phyloP scores from a whole-genome alignment of 2,888 invertebrate genomes.

The Lymantria monacha region DNA sequence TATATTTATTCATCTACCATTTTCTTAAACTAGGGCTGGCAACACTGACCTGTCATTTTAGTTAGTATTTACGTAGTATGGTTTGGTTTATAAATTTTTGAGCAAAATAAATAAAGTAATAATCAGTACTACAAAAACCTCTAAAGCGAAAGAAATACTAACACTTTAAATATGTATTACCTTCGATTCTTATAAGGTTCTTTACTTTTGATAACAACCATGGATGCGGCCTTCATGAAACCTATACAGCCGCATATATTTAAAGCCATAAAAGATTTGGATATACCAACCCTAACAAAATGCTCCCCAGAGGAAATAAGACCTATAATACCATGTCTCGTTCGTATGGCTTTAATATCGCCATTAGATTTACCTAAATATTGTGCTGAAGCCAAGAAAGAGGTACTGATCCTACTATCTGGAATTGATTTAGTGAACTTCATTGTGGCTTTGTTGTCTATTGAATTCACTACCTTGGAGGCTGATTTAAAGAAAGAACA shows the following conservation, averaged over 20 bases:
- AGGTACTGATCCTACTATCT: slow-evolving; percentile 93
- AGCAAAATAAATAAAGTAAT: no score
- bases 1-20: no score
- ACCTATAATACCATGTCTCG: slow-evolving; percentile 94
- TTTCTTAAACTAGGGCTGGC: no score
- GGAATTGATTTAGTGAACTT: slow-evolving; percentile 97
- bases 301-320: slow-evolving; percentile 91
- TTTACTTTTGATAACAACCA: slow-evolving; percentile 14
- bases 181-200: no score
- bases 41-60: no score
- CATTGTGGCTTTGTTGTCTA: slow-evolving; percentile 95
- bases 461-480: slow-evolving; percentile 96
- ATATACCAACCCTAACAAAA: slow-evolving; percentile 87
- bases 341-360: slow-evolving; percentile 94
- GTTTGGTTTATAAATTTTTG: no score
- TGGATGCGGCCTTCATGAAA: slow-evolving; percentile 71
- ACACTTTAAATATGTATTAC: no score
- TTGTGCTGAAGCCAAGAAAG: slow-evolving; percentile 92
- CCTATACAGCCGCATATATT: slow-evolving; percentile 87
- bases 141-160: no score
- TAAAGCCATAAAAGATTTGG: slow-evolving; percentile 91
- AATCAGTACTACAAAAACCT: no score
- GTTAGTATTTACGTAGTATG: no score
- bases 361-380: slow-evolving; percentile 93
- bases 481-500: slow-evolving; percentile 96